phyloP scores from a whole-genome alignment of 1,140 invertebrate genomes.

The Bombus ignitus region DNA sequence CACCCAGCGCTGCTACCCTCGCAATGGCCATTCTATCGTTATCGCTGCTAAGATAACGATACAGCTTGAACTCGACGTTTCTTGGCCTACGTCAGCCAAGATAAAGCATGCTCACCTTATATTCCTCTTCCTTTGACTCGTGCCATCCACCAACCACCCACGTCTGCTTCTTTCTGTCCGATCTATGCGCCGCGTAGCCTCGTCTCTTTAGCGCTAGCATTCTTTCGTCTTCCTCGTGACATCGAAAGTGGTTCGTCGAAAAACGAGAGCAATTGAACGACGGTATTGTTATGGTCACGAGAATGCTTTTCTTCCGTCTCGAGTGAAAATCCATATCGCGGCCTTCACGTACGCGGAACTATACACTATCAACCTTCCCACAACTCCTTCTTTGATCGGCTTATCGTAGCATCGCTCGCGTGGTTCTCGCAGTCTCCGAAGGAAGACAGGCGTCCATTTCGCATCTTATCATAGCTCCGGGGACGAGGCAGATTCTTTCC shows the following conservation, averaged over 20 bases:
- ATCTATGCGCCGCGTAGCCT: not conserved
- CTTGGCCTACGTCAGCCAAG: constrained; percentile 38
- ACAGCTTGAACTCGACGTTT: constrained; percentile 7
- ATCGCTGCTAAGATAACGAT: constrained; percentile 51
- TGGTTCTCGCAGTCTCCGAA: not conserved
- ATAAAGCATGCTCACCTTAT: constrained; percentile 51
- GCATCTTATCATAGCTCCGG: constrained; percentile 28
- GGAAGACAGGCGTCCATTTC: constrained; percentile 36
- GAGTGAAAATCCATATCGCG: constrained; percentile 56
- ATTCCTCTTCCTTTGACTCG: not conserved
- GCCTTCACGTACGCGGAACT: constrained; percentile 7
- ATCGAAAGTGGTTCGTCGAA: not conserved
- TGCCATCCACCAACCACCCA: too few species aligned
- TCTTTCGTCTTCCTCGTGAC: constrained; percentile 23
- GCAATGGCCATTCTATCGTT: constrained; percentile 62
- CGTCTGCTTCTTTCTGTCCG: not conserved
- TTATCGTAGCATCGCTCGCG: constrained; percentile 31
- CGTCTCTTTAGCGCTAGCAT: not conserved
- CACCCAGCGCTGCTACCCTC: not conserved
- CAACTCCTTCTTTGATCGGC: not conserved
- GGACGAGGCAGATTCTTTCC: constrained; percentile 10
- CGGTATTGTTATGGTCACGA: constrained; percentile 20
- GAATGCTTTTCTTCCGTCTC: constrained; percentile 54
- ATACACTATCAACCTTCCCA: not conserved
- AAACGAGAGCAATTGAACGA: not conserved